Base-by-base conservation (phyloP, 2,888 invertebrate genomes). In the Busseola fusca region DNA sequence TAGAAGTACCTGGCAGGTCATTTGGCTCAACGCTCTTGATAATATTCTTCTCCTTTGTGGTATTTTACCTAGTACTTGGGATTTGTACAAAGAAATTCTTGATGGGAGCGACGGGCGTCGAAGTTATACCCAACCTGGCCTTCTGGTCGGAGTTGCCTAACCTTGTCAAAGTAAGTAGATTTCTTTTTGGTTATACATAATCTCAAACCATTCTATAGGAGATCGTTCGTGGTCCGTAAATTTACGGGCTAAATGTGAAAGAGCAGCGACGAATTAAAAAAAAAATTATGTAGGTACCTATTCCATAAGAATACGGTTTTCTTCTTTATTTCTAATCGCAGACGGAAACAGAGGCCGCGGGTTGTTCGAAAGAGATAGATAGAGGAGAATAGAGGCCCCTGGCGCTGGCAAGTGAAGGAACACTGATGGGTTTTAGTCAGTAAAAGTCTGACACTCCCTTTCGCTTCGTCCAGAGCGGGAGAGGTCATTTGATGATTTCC, bases 71-170 rank as follows among this genome's bases (percentile, higher is more conserved):
- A 37, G 92, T 97, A 72, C 96, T 97, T 57, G 98, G 98, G 66
- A 96, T 97, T 64, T 89, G 97, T 59, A 95, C 97, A 1, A 96
- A 97, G 88, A 97, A 96, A 88, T 96, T 97, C 87, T 91, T 97
- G 56, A 96, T 97, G 91, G 97, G 97, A 42, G 97, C 97, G 0
- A 96, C 97, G 57, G 98, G 98, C 1, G 91, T 96, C 74, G 98
- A 98, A 93, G 96, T 97, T 85, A 95, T 98, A 84, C 98, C 98
- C 0, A 97, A 98, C 91, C 93, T 97, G 73, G 96, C 96, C 69
- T 98, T 98, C 91, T 98, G 98, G 98, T 92, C 92, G 14, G 97
- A 97, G 73, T 91, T 98, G 76, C 97, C 98, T 5, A 95, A 96
- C 80, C 95, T 97, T 84, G 96, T 97, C 48, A 96, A 94, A 93